These are phyloP conservation scores for Ophioninae sp. DNA, from an alignment of 2,888 invertebrate genomes.

Conservation along the genomic window DNA sequence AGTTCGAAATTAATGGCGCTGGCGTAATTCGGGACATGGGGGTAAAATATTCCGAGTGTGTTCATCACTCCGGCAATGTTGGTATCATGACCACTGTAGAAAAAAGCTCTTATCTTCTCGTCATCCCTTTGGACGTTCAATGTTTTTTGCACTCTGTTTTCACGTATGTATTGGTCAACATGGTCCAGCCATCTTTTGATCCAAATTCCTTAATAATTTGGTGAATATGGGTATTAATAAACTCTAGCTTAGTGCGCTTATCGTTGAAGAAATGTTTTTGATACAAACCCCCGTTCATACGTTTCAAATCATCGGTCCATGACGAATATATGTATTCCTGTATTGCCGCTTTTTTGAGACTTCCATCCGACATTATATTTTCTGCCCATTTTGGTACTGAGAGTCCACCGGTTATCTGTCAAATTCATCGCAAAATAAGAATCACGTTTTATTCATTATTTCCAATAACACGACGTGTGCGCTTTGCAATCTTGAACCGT, in stretches of 20 bases:
- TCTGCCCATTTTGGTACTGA: slow-evolving; percentile 83
- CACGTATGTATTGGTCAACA: slow-evolving; percentile 50
- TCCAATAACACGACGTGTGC: neutral
- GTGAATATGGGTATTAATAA: neutral
- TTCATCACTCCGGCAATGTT: slow-evolving; percentile 68
- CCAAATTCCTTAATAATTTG: slow-evolving; percentile 56
- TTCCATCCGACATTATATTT: slow-evolving; percentile 81
- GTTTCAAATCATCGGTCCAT: slow-evolving; percentile 81
- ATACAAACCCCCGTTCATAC: slow-evolving; percentile 82
- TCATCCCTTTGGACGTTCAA: slow-evolving; percentile 41
- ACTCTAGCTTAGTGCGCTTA: neutral
- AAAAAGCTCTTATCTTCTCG: slow-evolving; percentile 65
- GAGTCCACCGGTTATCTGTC: slow-evolving; percentile 68
- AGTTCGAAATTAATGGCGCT: slow-evolving; percentile 62
- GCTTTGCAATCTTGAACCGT: no score
- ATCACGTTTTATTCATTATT: neutral
- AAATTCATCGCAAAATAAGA: neutral
- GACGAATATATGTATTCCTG: slow-evolving; percentile 83
- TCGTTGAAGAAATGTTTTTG: neutral
- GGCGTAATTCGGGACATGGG: slow-evolving; percentile 56
- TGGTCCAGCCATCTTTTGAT: slow-evolving; percentile 55
- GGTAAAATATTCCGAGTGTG: slow-evolving; percentile 56
- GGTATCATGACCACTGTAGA: slow-evolving; percentile 75
- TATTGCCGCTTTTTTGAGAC: slow-evolving; percentile 82
- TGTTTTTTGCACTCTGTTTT: slow-evolving; percentile 3